These are phyloP conservation scores for Hyperoodon ampullatus DNA, from an alignment of 2,113 vertebrate genomes.

Conservation along the genomic window DNA sequence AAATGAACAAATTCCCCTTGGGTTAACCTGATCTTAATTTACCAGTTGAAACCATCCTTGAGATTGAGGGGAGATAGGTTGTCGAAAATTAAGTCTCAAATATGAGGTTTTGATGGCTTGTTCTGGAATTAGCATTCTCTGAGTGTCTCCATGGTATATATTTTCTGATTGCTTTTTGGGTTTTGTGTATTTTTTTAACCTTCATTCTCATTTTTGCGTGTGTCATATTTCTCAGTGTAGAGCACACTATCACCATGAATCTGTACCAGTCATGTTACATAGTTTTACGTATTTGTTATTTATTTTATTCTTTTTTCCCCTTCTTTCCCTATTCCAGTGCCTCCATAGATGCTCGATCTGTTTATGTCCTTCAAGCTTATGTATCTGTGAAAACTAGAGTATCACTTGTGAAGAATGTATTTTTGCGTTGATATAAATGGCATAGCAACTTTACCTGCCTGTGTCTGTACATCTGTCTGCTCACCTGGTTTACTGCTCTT, in stretches of 20 bases:
- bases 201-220: not conserved
- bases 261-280: no score
- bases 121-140: not conserved
- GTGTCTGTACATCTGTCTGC: no score
- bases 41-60: not conserved
- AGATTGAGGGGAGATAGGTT: not conserved
- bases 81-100: not conserved
- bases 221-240: not conserved
- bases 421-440: not conserved
- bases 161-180: not conserved
- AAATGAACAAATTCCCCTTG: not conserved
- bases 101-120: not conserved
- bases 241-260: not conserved
- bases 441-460: accelerated
- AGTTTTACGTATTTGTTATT: not conserved
- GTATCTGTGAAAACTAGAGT: not conserved
- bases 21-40: not conserved
- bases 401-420: not conserved
- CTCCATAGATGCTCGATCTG: not conserved
- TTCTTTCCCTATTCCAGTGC: not conserved
- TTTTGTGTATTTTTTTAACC: not conserved
- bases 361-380: not conserved
- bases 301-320: not conserved
- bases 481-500: not conserved
- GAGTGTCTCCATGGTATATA: not conserved